phyloP scores from a whole-genome alignment of 2,797 vertebrate species.

The Geotria australis region DNA sequence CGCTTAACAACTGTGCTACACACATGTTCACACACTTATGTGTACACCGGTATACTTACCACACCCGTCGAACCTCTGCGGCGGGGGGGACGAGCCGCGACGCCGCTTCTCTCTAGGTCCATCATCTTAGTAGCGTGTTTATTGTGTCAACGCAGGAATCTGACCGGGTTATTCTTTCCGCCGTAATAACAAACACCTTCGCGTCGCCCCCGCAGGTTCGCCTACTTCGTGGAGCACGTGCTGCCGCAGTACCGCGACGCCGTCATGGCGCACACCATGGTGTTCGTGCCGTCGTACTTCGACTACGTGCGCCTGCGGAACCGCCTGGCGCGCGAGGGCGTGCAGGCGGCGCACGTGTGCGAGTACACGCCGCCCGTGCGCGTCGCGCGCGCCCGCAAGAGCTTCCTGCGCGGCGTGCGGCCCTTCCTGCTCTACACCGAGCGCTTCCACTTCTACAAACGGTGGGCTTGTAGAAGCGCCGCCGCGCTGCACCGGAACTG shows the following conservation, averaged over 20 bases:
- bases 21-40: no score
- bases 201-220: constrained; percentile 31
- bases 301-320: constrained; percentile 74
- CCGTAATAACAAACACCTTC: no score
- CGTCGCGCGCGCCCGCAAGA: constrained; percentile 41
- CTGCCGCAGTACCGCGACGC: constrained; percentile 73
- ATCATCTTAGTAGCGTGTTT: no score
- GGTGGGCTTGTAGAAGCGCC: constrained; percentile 14
- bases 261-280: constrained; percentile 66
- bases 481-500: no score
- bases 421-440: constrained; percentile 71
- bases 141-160: no score
- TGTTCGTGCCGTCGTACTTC: constrained; percentile 74
- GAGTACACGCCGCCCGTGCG: constrained; percentile 43
- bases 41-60: no score
- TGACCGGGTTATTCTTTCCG: no score
- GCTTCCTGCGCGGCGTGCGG: constrained; percentile 46
- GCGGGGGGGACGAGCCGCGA: no score
- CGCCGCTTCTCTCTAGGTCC: no score
- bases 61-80: no score
- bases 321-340: constrained; percentile 57
- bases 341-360: constrained; percentile 41
- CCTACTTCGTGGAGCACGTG: constrained; percentile 49
- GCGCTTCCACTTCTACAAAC: constrained; percentile 93
- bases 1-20: no score